These are phyloP conservation scores for Sarcophaga carnaria DNA, from an alignment of 2,888 invertebrate genomes.

Conservation along the genomic window DNA sequence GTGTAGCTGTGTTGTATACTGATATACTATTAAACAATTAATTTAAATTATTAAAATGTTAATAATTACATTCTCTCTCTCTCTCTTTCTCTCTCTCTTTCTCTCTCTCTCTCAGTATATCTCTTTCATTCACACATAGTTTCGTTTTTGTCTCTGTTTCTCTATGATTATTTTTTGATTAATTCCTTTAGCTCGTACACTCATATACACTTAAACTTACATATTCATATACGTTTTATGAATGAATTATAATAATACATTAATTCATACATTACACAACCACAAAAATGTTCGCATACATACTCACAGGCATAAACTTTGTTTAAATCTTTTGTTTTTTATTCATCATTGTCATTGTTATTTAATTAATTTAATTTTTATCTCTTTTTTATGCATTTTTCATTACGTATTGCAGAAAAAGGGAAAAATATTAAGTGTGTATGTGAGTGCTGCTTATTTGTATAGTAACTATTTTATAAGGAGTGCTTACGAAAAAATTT, in stretches of 20 bases:
- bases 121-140: no score
- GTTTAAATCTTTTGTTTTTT: background rate
- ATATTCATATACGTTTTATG: no score
- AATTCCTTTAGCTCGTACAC: no score
- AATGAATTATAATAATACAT: no score
- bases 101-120: background rate
- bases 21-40: background rate
- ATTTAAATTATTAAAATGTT: background rate
- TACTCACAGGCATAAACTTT: background rate
- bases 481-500: no score
- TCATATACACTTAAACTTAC: no score
- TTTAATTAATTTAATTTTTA: conserved; percentile 5
- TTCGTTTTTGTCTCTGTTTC: no score
- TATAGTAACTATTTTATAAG: background rate
- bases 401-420: background rate
- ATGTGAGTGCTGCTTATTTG: background rate
- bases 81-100: background rate
- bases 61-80: background rate
- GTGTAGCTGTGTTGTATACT: background rate
- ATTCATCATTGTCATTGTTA: background rate
- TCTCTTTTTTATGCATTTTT: background rate
- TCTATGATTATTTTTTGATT: no score
- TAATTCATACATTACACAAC: no score
- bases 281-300: background rate
- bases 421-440: background rate